phyloP scores from a whole-genome alignment of 2,113 vertebrate species.

The Pavo muticus region DNA sequence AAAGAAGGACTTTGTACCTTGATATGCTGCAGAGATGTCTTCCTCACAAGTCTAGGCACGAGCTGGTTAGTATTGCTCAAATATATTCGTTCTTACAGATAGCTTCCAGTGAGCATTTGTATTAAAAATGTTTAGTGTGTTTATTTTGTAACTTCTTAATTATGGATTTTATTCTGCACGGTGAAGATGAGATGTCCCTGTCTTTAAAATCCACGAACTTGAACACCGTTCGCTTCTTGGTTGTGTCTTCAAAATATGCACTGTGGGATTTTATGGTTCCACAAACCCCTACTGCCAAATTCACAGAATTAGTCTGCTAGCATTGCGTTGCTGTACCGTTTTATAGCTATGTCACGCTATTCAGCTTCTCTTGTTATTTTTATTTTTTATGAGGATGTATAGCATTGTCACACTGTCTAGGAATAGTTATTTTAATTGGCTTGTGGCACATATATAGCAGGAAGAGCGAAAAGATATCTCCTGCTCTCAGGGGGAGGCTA shows the following conservation, averaged over 20 bases:
- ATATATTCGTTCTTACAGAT: not conserved
- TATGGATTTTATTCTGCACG: not conserved
- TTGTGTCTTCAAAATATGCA: not conserved
- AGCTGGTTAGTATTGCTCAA: conserved; percentile 84
- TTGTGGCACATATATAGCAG: not conserved
- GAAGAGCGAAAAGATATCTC: conserved; percentile 19
- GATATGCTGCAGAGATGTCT: conserved; percentile 89
- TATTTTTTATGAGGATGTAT: not conserved
- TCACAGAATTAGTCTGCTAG: not conserved
- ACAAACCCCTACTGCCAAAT: not conserved
- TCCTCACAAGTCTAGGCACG: conserved; percentile 81
- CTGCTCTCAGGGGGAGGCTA: conserved; percentile 28
- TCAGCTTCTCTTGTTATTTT: not conserved
- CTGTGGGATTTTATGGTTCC: not conserved
- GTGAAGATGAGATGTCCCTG: not conserved
- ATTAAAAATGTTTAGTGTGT: not conserved
- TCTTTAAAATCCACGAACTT: not conserved
- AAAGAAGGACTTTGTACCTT: conserved; percentile 84
- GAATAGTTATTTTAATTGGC: conserved; percentile 38
- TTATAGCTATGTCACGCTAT: not conserved
- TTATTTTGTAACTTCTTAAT: not conserved
- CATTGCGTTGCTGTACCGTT: not conserved
- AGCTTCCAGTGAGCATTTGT: not conserved
- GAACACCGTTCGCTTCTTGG: not conserved
- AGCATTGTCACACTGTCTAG: not conserved